Percentiles rank a stretch among this genome's conserved stretches.
Conservation (phyloP, 2,797 vertebrate genomes). For the Sebastolobus altivelis region DNA sequence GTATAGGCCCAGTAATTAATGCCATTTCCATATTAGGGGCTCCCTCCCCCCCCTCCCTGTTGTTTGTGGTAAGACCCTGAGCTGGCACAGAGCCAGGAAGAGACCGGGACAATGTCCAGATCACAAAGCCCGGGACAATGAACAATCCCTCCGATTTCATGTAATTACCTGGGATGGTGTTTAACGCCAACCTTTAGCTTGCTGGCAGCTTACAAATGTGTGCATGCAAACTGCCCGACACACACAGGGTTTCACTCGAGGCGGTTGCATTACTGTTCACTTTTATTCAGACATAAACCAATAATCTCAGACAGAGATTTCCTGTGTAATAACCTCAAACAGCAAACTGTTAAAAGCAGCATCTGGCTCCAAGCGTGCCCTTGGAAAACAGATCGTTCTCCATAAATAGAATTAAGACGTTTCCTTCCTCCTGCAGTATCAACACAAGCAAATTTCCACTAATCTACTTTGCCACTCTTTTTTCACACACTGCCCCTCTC, state of each 20-base stretch:
- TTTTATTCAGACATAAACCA: slow-evolving; percentile 51
- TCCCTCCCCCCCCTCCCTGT: slow-evolving; percentile 28
- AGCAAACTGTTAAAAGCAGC: slow-evolving; percentile 35
- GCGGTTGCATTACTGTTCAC: slow-evolving; percentile 34
- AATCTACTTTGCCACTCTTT: slow-evolving; percentile 64
- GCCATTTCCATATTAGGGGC: slow-evolving; percentile 78
- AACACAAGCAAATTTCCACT: slow-evolving; percentile 62
- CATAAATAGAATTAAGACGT: slow-evolving; percentile 62
- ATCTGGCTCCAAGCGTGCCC: slow-evolving; percentile 39
- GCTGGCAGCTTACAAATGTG: slow-evolving; percentile 46
- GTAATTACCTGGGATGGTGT: slow-evolving; percentile 74
- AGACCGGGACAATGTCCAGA: slow-evolving; percentile 79
- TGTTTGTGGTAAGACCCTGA: slow-evolving; percentile 70
- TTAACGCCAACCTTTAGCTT: slow-evolving; percentile 46
- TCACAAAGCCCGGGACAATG: slow-evolving; percentile 76
- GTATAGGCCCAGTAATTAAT: slow-evolving; percentile 76
- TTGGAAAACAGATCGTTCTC: slow-evolving; percentile 58
- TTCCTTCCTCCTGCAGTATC: slow-evolving; percentile 61
- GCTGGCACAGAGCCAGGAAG: slow-evolving; percentile 70
- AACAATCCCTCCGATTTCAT: slow-evolving; percentile 74
- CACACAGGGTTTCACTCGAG: slow-evolving; percentile 25
- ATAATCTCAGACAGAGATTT: slow-evolving; percentile 43
- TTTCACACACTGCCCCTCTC: slow-evolving; percentile 52
- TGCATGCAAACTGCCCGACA: neutral
- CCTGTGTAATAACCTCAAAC: slow-evolving; percentile 43